Conservation (phyloP, 2,888 invertebrate genomes). For the Crioceris asparagi region DNA sequence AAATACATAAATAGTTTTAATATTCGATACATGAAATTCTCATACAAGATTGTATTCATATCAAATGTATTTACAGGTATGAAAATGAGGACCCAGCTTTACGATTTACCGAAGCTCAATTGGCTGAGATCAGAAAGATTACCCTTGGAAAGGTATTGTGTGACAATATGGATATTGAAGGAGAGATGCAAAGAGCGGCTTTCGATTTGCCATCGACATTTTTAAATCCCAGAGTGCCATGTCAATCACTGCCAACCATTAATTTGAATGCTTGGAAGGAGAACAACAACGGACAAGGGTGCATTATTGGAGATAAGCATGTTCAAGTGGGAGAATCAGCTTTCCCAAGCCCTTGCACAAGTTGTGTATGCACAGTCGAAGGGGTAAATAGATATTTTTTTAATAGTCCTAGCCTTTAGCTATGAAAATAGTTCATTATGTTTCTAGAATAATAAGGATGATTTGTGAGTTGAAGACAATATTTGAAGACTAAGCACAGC, state of each 20-base stretch:
- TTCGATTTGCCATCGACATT: slow-evolving; percentile 88
- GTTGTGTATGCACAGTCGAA: slow-evolving; percentile 75
- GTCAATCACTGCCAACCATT: slow-evolving; percentile 67
- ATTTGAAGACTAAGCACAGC: too few species aligned
- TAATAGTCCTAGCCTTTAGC: too few species aligned
- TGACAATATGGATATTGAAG: slow-evolving; percentile 77
- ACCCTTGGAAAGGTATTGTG: slow-evolving; percentile 80
- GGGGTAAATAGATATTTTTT: slow-evolving; percentile 54
- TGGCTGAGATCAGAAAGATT: slow-evolving; percentile 78
- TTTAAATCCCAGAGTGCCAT: slow-evolving; percentile 75
- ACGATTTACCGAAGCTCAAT: slow-evolving; percentile 74
- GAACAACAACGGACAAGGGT: slow-evolving; percentile 50
- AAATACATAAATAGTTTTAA: slow-evolving; percentile 23
- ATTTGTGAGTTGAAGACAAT: too few species aligned
- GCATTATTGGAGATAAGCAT: slow-evolving; percentile 69
- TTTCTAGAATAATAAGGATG: too few species aligned
- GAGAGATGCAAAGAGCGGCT: slow-evolving; percentile 78
- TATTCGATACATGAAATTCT: neutral
- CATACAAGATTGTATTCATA: neutral
- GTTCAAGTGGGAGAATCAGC: slow-evolving; percentile 73
- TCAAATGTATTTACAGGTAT: slow-evolving; percentile 42
- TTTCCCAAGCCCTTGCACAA: slow-evolving; percentile 84
- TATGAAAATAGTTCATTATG: too few species aligned
- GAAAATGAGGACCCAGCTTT: slow-evolving; percentile 73
- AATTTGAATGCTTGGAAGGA: slow-evolving; percentile 80